Evolutionary conservation across 2,797 vertebrate genomes (phyloP).

Genomic region (Enteromius radiatus): DNA sequence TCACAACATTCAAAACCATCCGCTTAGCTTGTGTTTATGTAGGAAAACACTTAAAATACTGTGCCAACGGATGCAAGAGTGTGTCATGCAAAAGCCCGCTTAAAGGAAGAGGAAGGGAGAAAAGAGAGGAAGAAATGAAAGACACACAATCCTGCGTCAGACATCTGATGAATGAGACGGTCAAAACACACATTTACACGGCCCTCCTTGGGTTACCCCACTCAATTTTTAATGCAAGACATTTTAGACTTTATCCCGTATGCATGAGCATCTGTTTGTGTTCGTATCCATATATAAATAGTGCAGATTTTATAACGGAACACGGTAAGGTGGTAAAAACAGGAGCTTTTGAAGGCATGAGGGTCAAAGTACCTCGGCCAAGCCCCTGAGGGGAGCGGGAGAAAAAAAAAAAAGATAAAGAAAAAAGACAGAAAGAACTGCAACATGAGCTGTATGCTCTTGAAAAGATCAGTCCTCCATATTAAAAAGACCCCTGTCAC

Average conservation of each 20-base stretch:
- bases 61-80: not conserved
- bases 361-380: slow-evolving; percentile 42
- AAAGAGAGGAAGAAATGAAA: slow-evolving; percentile 63
- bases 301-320: slow-evolving; percentile 51
- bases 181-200: slow-evolving; percentile 72
- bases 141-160: slow-evolving; percentile 66
- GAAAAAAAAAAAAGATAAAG: slow-evolving; percentile 31
- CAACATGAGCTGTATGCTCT: slow-evolving; percentile 38
- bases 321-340: slow-evolving; percentile 35
- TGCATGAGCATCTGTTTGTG: slow-evolving; percentile 35
- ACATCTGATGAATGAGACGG: slow-evolving; percentile 78
- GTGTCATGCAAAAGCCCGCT: not conserved
- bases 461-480: slow-evolving; percentile 50
- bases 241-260: slow-evolving; percentile 46
- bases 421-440: slow-evolving; percentile 30
- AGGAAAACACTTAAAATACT: slow-evolving; percentile 15
- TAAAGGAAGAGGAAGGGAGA: slow-evolving; percentile 23
- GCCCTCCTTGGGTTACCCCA: slow-evolving; percentile 62
- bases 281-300: slow-evolving; percentile 23
- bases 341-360: slow-evolving; percentile 41
- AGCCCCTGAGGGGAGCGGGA: slow-evolving; percentile 42
- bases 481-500: slow-evolving; percentile 59
- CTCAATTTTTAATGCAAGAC: slow-evolving; percentile 63
- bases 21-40: not conserved
- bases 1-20: not conserved